Evolutionary conservation across 2,888 invertebrate genomes (phyloP), one percentile per base, ranked within the genome.

Genomic region (Prenolepis imparis): DNA sequence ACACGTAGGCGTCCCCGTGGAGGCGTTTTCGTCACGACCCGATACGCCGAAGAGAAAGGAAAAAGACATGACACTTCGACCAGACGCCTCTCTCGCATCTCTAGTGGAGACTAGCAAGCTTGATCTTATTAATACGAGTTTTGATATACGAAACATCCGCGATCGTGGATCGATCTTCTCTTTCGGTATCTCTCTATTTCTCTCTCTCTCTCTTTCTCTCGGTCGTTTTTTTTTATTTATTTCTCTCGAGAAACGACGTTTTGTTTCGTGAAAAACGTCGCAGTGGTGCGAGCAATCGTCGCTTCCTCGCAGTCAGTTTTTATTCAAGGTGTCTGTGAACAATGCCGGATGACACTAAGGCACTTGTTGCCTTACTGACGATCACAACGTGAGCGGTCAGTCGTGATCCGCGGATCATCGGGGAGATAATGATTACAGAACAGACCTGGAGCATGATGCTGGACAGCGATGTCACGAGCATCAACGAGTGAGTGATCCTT

Each of bases 371-470:
- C 78, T 78, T 59, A 85, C 83, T 91, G 88, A 91, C 89, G 87
- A 91, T 90, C 89, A 90, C 91, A 87, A 85, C 87, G 89, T 92
- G 90, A 89, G 91, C 90, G 83, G 85, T 88, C 88, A 89, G 87
- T 88, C 89, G 91, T 77, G 78, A 90, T 90, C 90, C 90, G 91
- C 89, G 90, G 90, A 91, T 91, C 90, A 90, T 90, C 90, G 89
- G 88, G 89, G 92, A 93, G 94, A 94, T 94, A 94, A 94, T 94
- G 94, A 94, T 94, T 94, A 94, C 94, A 92, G 94, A 94, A 92
- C 94, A 94, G 92, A 94, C 94, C 91, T 94, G 94, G 94, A 94
- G 92, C 93, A 94, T 94, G 94, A 94, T 94, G 94, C 94, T 94
- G 94, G 94, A 94, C 91, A 94, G 93, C 90, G 94, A 94, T 91